phyloP scores from a whole-genome alignment of 2,888 invertebrate genomes.

The Ptilodon capucinus region DNA sequence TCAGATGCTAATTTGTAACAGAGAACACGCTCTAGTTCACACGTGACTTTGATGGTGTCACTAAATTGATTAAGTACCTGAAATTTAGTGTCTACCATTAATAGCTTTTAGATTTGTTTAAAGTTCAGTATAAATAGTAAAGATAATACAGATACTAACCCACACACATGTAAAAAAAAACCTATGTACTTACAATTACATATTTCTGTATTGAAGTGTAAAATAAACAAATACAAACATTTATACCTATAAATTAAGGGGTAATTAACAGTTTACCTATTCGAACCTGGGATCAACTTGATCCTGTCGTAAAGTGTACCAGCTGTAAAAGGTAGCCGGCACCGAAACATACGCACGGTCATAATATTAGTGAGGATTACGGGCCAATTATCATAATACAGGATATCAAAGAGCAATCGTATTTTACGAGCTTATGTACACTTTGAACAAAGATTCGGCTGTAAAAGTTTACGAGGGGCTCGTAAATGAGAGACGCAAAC shows the following conservation, averaged over 20 bases:
- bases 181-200: too few relatives aligned
- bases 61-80: not conserved
- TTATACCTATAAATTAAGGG: too few relatives aligned
- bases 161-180: too few relatives aligned
- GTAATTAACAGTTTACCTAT: too few relatives aligned
- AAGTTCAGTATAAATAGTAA: too few relatives aligned
- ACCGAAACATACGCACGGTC: not conserved
- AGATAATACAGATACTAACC: too few relatives aligned
- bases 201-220: too few relatives aligned
- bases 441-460: conserved; percentile 37
- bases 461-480: conserved; percentile 29
- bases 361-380: conserved; percentile 6
- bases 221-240: too few relatives aligned
- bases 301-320: too few relatives aligned
- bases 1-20: not conserved
- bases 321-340: not conserved
- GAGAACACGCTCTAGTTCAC: not conserved
- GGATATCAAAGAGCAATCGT: conserved; percentile 21
- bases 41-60: not conserved
- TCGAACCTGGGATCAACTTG: too few relatives aligned
- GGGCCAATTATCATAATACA: conserved; percentile 21
- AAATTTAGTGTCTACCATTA: too few relatives aligned
- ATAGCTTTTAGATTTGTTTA: too few relatives aligned
- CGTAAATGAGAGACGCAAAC: conserved; percentile 8
- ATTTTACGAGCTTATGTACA: conserved; percentile 31